phyloP scores from a whole-genome alignment of 1,140 invertebrate species.

The Zaprionus gabonicus region DNA sequence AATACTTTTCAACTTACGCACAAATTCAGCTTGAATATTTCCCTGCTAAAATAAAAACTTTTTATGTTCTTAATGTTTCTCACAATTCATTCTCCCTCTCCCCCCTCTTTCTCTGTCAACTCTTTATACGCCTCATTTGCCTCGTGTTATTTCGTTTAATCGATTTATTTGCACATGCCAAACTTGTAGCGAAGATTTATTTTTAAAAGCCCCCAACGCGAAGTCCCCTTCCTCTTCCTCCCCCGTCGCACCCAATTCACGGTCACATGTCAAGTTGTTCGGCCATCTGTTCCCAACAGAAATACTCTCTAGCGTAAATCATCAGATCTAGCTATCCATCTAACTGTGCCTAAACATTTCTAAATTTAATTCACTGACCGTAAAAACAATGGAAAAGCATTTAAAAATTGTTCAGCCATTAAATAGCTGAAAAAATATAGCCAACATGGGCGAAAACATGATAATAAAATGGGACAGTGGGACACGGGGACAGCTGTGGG shows the following conservation, averaged over 20 bases:
- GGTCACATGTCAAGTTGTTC: slow-evolving; percentile 28
- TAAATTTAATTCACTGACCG: slow-evolving; percentile 26
- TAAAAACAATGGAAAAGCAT: slow-evolving; percentile 44
- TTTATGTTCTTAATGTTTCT: neutral
- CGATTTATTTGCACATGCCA: slow-evolving; percentile 32
- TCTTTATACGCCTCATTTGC: slow-evolving; percentile 32
- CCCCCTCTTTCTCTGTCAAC: slow-evolving; percentile 1
- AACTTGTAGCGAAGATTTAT: slow-evolving; percentile 33
- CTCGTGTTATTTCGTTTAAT: slow-evolving; percentile 13
- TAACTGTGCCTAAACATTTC: slow-evolving; percentile 22
- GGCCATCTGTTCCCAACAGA: slow-evolving; percentile 22
- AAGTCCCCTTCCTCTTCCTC: neutral
- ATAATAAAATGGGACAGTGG: slow-evolving; percentile 42
- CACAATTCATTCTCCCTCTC: no score
- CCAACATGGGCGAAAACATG: slow-evolving; percentile 47
- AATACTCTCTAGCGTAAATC: slow-evolving; percentile 14
- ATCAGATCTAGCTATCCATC: slow-evolving; percentile 7
- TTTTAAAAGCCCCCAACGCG: neutral
- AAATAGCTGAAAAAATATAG: slow-evolving; percentile 37
- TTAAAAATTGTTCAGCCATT: slow-evolving; percentile 43
- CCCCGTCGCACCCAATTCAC: slow-evolving; percentile 10
- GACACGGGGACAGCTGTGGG: slow-evolving; percentile 13
- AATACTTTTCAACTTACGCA: neutral
- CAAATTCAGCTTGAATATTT: neutral
- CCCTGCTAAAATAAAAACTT: neutral